Percentiles rank a stretch among this genome's conserved stretches.
These are phyloP conservation scores for Peromyscus attwateri DNA, from an alignment of 2,797 vertebrate genomes.

Conservation along the genomic window DNA sequence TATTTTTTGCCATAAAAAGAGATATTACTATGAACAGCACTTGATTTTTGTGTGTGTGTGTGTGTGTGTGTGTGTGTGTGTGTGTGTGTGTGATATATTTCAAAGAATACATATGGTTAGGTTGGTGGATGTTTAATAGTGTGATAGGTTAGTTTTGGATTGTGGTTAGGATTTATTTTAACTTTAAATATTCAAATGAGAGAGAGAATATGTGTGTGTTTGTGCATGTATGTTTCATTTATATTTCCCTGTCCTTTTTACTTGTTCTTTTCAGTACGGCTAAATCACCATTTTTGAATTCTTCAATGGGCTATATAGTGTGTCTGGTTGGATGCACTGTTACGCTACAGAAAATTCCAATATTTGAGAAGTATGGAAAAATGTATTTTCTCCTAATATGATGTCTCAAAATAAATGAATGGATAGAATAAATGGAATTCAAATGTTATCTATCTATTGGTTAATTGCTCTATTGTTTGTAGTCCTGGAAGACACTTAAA, in stretches of 20 bases:
- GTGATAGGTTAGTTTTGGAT: constrained; percentile 4
- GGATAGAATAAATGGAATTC: not conserved
- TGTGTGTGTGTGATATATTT: too few species aligned
- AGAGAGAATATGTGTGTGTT: not conserved
- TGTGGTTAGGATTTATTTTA: constrained; percentile 52
- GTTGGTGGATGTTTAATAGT: constrained; percentile 3
- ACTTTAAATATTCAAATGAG: not conserved
- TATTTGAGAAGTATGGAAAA: constrained; percentile 46
- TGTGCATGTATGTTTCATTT: not conserved
- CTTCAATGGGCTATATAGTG: not conserved
- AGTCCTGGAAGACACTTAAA: constrained; percentile 33
- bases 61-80: too few species aligned
- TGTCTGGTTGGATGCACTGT: not conserved
- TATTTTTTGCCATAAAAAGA: not conserved
- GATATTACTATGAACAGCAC: not conserved
- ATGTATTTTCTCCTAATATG: constrained; percentile 30
- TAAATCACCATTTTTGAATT: constrained; percentile 20
- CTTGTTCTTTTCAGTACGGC: not conserved
- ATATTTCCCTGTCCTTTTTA: not conserved
- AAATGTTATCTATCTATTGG: not conserved
- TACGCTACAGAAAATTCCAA: constrained; percentile 28
- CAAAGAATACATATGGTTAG: not conserved
- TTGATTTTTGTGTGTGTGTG: not conserved
- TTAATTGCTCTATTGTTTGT: not conserved
- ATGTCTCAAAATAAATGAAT: not conserved